Evolutionary conservation across 92 coral and sea anemone genomes (phyloP).

Genomic region (Ricordea florida): DNA sequence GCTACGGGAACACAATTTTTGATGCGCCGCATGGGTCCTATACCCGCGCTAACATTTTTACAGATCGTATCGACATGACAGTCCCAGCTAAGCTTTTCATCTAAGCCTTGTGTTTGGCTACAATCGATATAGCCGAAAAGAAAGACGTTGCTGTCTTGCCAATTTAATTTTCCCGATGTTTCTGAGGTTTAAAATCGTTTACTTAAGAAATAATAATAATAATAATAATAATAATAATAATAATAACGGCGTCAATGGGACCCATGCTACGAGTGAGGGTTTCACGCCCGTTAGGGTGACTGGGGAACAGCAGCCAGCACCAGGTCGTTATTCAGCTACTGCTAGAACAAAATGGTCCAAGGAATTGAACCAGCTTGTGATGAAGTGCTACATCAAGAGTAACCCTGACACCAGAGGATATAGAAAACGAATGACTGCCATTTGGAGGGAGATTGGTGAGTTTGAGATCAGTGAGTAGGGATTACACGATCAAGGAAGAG

Average conservation of each 20-base stretch:
- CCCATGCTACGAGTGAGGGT: conserved; percentile 16
- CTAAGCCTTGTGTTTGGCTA: no score
- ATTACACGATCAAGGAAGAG: neutral
- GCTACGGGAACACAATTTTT: no score
- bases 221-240: neutral
- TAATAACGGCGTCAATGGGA: neutral
- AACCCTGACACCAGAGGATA: conserved; percentile 6
- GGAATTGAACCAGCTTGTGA: neutral
- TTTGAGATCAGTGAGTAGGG: neutral
- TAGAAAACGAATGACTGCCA: conserved; percentile 2
- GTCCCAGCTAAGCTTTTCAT: neutral
- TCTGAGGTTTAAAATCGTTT: no score
- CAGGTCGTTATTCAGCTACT: conserved; percentile 28
- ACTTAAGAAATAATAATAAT: neutral
- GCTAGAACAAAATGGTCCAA: conserved; percentile 20
- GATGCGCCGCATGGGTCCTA: no score
- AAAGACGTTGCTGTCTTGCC: no score
- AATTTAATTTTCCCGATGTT: no score
- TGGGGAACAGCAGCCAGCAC: conserved; percentile 39
- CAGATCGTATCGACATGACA: neutral
- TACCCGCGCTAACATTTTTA: neutral
- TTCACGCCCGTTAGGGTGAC: conserved; percentile 28
- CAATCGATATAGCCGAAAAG: no score
- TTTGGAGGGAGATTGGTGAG: conserved; percentile 26
- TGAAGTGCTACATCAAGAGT: conserved; percentile 21